Evolutionary conservation across 30 jellyfish, hydroid and myxozoan species (phyloP), one percentile per base, ranked within the genome.

Genomic region (Hydra vulgaris): DNA sequence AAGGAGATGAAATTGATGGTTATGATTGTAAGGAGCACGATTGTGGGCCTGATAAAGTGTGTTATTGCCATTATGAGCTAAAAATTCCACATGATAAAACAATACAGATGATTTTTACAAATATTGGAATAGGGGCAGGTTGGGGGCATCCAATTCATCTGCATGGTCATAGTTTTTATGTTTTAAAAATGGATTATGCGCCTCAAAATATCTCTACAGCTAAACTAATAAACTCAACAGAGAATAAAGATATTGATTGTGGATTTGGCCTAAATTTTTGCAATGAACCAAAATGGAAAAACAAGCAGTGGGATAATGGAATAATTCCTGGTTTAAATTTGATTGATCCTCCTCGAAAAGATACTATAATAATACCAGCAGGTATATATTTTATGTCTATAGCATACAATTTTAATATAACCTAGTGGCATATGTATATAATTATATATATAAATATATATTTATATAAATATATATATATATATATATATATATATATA

Each of bases 21-120:
- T 91, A 82, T 53, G 96, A 87, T 61, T 91, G 98, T 67, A 88
- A 86, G 12, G 74, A 87, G 61, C 82, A 86, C 17, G 80, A 87
- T 72, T 91, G 97, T 72, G 97, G 97, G 23, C 94, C 25, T 7
- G 97, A 90, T 84, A 90, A 90, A 78, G 83, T 90, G 7, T 90
- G 97, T 71, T 82, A 25, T 26, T 90, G 97, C 73, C 94, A 86
- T 54, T 82, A 81, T 70, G 94, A 88, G 26, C 81, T 85, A 69
- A 88, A 82, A 25, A 76, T 90, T 17, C 95, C 95, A 7, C 86
- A 25, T 66, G 79, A 90, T 79, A 85, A 90, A 77, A 86, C 95
- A 19, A 90, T 90, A 53, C 97, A 90, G 75, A 78, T 90, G 95
- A 88, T 90, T n/a, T 90, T 90, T 89, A 77, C 86, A 8, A 90